These are phyloP conservation scores for Streblospio benedicti DNA, from an alignment of 1,140 invertebrate genomes.

Conservation along the genomic window DNA sequence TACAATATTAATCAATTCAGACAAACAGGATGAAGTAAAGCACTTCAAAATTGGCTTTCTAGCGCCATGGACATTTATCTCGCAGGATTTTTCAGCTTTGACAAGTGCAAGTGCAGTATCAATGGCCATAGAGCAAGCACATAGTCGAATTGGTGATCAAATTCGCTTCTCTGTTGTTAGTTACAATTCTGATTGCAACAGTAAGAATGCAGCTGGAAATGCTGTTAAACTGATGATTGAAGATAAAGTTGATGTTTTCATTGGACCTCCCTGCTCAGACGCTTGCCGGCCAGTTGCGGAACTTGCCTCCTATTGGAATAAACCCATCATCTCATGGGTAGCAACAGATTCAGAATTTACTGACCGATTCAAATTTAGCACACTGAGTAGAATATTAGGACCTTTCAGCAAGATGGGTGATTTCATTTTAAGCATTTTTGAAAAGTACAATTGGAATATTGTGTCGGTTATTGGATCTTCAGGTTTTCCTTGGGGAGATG, in stretches of 20 bases:
- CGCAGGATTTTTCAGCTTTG: conserved; percentile 16
- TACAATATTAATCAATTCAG: no score
- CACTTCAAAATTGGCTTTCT: conserved; percentile 14
- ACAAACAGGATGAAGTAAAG: no score
- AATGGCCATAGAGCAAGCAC: conserved; percentile 13
- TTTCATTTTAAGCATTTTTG: conserved; percentile 12
- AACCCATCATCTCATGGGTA: conserved; percentile 19
- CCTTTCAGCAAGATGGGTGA: conserved; percentile 11
- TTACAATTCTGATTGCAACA: conserved; percentile 12
- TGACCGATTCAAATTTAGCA: conserved; percentile 3
- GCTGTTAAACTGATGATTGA: conserved; percentile 8
- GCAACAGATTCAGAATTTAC: conserved; percentile 15
- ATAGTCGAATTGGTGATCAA: no score
- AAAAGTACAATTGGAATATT: conserved; percentile 10
- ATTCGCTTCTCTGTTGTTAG: conserved; percentile 15
- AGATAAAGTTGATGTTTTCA: conserved; percentile 18
- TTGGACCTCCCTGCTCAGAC: conserved; percentile 16
- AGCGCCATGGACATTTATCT: conserved; percentile 11
- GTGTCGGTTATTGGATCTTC: no score
- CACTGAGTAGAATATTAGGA: conserved; percentile 6
- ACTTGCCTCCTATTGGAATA: conserved; percentile 16
- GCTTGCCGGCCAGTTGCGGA: conserved; percentile 13
- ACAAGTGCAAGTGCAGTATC: conserved; percentile 17
- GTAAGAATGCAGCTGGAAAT: conserved; percentile 10
- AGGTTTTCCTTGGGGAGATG: background rate